Conservation (phyloP, 2,888 invertebrate species). For the Myopa testacea region DNA sequence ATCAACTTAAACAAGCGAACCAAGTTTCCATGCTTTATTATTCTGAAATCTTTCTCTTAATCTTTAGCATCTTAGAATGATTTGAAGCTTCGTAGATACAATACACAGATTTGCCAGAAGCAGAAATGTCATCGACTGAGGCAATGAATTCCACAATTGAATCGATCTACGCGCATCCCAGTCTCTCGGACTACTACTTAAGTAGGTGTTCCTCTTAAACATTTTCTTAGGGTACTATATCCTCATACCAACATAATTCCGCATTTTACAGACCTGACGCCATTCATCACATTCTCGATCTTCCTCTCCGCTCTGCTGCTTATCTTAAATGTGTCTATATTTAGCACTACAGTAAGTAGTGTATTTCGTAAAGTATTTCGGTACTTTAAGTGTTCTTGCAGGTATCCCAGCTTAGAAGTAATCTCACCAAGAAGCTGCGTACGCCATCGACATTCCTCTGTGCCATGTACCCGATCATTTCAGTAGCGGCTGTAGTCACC, state of each 20-base stretch:
- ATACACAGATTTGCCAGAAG: not conserved
- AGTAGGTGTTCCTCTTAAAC: conserved; percentile 52
- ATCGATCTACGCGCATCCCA: conserved; percentile 54
- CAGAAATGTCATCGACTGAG: conserved; percentile 22
- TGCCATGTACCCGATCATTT: conserved; percentile 63
- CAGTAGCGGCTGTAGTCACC: conserved; percentile 60
- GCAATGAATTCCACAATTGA: conserved; percentile 4
- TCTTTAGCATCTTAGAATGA: not conserved
- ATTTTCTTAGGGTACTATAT: not conserved
- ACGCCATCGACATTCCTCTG: conserved; percentile 57
- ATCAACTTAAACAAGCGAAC: too few species aligned
- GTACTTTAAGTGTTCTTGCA: too few species aligned
- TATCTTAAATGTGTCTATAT: conserved; percentile 62
- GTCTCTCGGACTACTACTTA: conserved; percentile 58
- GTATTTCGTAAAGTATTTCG: too few species aligned
- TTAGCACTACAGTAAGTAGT: conserved; percentile 58
- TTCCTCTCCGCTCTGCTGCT: conserved; percentile 58
- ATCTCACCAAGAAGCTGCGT: conserved; percentile 53
- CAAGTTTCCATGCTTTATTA: too few species aligned
- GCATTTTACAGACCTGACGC: conserved; percentile 60
- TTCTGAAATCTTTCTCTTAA: not conserved
- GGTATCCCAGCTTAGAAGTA: conserved; percentile 53
- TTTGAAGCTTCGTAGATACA: not conserved
- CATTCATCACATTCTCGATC: conserved; percentile 61
- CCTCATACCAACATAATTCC: not conserved